Conservation (phyloP, 2,797 vertebrate genomes). For the Acridotheres tristis region DNA sequence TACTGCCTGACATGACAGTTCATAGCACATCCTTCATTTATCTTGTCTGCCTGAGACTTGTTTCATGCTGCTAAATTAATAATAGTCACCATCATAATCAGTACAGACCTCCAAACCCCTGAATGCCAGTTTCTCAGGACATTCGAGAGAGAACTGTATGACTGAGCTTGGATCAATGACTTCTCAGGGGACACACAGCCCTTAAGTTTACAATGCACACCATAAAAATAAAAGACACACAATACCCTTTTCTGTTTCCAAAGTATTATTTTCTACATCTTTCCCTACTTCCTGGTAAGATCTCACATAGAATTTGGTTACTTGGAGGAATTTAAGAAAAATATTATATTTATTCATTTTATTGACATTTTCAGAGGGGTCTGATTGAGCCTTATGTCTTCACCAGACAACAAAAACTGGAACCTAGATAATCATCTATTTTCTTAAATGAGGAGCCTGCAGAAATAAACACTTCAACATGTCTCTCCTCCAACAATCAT, state of each 20-base stretch:
- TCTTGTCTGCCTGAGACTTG: not conserved
- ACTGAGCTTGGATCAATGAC: not conserved
- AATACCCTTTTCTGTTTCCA: not conserved
- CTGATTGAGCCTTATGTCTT: not conserved
- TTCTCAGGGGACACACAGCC: not conserved
- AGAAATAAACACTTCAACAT: not conserved
- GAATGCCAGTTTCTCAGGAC: not conserved
- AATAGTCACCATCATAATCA: not conserved
- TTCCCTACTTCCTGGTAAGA: not conserved
- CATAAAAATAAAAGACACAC: not conserved
- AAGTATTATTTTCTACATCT: not conserved
- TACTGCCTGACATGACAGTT: not conserved
- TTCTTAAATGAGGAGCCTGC: not conserved
- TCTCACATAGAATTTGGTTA: not conserved
- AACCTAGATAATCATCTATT: not conserved
- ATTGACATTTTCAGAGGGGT: not conserved
- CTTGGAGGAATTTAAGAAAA: not conserved
- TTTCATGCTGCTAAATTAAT: not conserved
- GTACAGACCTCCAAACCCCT: not conserved
- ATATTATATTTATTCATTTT: not conserved
- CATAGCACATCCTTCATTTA: not conserved
- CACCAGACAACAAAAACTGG: not conserved
- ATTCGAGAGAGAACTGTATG: not conserved
- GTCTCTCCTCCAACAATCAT: not conserved
- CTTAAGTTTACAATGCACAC: not conserved